These are phyloP conservation scores for Geococcyx californianus DNA, from an alignment of 2,113 vertebrate genomes.

Conservation along the genomic window DNA sequence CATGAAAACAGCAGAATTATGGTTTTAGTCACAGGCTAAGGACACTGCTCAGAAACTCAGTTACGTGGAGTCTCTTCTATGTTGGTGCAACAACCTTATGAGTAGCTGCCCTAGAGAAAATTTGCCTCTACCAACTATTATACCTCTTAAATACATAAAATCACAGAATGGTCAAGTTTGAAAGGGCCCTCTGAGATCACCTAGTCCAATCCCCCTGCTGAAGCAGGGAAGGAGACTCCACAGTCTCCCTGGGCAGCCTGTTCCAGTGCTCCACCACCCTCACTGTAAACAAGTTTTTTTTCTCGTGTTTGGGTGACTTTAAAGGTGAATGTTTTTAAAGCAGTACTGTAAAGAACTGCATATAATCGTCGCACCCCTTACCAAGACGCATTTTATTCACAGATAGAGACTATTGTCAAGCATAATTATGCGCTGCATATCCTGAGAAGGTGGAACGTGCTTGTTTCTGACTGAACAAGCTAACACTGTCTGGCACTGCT, in stretches of 20 bases:
- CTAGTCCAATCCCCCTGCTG: too few species aligned
- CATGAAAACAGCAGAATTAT: not conserved
- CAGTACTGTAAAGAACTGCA: not conserved
- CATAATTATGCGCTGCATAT: not conserved
- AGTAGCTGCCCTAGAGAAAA: not conserved
- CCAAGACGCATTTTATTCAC: not conserved
- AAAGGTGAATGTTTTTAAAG: not conserved
- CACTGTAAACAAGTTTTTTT: too few species aligned
- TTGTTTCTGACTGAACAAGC: not conserved
- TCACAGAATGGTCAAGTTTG: too few species aligned
- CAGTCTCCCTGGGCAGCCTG: too few species aligned
- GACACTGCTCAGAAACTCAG: not conserved
- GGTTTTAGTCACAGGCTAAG: not conserved
- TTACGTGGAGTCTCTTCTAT: not conserved
- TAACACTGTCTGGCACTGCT: conserved; percentile 1
- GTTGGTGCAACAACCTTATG: not conserved
- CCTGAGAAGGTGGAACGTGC: not conserved
- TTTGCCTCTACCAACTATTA: not conserved
- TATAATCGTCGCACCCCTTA: not conserved
- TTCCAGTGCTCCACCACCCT: too few species aligned
- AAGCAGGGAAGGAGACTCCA: too few species aligned
- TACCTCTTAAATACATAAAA: too few species aligned
- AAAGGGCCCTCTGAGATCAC: too few species aligned
- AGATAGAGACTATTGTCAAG: not conserved
- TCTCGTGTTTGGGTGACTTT: not conserved